phyloP scores from a whole-genome alignment of 2,113 vertebrate species.

The Gallinago media region DNA sequence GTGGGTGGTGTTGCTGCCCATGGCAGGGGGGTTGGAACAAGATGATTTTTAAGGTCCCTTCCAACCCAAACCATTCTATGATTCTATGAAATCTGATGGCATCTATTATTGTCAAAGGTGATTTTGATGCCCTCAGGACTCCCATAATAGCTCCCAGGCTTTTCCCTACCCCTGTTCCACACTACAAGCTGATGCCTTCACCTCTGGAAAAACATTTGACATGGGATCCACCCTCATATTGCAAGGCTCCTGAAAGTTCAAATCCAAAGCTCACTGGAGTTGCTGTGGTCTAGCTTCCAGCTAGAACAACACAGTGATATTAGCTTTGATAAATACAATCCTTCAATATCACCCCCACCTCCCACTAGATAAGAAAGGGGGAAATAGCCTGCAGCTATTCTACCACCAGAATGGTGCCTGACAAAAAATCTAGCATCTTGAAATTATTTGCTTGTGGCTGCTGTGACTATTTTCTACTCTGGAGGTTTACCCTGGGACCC shows the following conservation, averaged over 20 bases:
- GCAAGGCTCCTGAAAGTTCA: neutral
- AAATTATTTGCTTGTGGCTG: neutral
- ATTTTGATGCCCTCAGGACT: neutral
- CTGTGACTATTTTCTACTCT: neutral
- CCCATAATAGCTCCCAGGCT: neutral
- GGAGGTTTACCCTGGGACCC: neutral
- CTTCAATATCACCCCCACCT: neutral
- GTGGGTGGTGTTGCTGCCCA: too few relatives aligned
- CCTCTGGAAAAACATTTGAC: neutral
- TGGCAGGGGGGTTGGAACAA: too few relatives aligned
- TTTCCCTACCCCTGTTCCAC: neutral
- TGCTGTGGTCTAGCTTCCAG: neutral
- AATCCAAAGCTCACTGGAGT: neutral
- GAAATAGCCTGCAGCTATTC: neutral
- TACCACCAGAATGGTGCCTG: neutral
- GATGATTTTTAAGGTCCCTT: too few relatives aligned
- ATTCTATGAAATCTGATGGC: neutral
- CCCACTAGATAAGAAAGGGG: neutral
- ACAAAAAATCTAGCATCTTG: neutral
- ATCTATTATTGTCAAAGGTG: neutral
- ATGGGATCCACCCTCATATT: neutral
- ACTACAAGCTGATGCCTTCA: neutral
- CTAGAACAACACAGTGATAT: neutral
- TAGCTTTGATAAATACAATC: neutral
- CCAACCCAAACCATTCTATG: too few relatives aligned